Conservation (phyloP, 2,797 vertebrate species). For the Poecile montanus region DNA sequence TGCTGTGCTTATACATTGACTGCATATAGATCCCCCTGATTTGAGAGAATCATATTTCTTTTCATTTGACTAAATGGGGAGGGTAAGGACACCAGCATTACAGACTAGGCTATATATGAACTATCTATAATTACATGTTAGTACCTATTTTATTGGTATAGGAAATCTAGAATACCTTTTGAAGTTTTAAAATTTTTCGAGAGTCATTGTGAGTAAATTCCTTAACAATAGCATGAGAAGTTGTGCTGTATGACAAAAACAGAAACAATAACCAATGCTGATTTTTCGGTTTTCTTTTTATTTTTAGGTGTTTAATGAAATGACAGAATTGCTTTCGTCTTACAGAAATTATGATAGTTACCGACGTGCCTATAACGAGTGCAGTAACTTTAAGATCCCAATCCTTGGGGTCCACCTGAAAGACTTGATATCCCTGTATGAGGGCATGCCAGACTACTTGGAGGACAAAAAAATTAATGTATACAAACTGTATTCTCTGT, state of each 20-base stretch:
- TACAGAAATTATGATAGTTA: constrained; percentile 95
- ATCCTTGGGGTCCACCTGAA: constrained; percentile 95
- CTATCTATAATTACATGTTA: background rate
- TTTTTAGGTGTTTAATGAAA: constrained; percentile 89
- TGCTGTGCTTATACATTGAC: background rate
- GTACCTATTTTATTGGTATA: background rate
- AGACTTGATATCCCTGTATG: constrained; percentile 92
- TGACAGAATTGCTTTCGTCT: constrained; percentile 94
- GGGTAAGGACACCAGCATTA: background rate
- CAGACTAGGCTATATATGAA: background rate
- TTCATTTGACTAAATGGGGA: background rate
- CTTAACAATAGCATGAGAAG: background rate
- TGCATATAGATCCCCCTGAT: background rate
- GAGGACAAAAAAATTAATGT: constrained; percentile 92
- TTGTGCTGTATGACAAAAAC: background rate
- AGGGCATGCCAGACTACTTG: constrained; percentile 91
- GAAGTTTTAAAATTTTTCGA: background rate
- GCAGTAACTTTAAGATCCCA: constrained; percentile 91
- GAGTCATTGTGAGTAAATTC: background rate
- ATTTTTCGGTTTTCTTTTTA: background rate
- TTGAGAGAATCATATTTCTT: background rate
- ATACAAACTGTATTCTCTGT: constrained; percentile 91
- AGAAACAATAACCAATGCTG: background rate
- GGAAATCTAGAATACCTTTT: background rate
- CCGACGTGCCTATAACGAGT: constrained; percentile 86